Conservation (phyloP, 1,140 invertebrate species). For the Drosophila orena region DNA sequence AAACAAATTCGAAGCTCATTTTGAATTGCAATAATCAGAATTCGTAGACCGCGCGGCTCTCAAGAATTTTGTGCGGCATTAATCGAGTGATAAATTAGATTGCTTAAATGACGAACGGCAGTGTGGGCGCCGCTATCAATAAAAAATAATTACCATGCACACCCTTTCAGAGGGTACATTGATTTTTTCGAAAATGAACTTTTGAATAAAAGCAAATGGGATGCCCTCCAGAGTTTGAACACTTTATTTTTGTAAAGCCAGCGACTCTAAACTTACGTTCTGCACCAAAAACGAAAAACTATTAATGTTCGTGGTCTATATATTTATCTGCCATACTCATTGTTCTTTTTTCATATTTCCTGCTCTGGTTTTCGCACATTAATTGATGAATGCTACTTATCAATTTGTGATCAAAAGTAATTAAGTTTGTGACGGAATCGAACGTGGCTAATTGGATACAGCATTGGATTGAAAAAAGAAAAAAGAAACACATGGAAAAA, state of each 20-base stretch:
- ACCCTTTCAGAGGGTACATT: neutral
- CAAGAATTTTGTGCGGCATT: conserved; percentile 37
- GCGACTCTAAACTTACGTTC: too few relatives aligned
- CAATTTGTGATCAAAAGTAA: conserved; percentile 74
- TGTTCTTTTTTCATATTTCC: conserved; percentile 33
- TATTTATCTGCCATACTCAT: conserved; percentile 8
- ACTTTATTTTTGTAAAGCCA: too few relatives aligned
- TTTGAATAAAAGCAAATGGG: too few relatives aligned
- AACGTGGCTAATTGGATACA: conserved; percentile 46
- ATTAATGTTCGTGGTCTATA: conserved; percentile 4
- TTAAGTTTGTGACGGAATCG: conserved; percentile 47
- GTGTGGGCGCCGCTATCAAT: conserved; percentile 65
- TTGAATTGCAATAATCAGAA: conserved; percentile 60
- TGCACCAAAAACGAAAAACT: conserved; percentile 3
- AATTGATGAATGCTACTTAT: conserved; percentile 77
- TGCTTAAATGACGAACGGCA: conserved; percentile 22
- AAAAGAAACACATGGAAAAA: conserved; percentile 4
- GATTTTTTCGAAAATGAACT: neutral
- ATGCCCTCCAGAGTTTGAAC: too few relatives aligned
- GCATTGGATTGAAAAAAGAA: conserved; percentile 36
- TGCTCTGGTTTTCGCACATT: conserved; percentile 57
- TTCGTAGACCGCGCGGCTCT: conserved; percentile 54
- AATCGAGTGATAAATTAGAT: conserved; percentile 59
- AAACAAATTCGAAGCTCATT: conserved; percentile 49
- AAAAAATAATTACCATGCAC: conserved; percentile 55